Conservation (phyloP, 2,888 invertebrate species). For the Drosophila subquinaria region DNA sequence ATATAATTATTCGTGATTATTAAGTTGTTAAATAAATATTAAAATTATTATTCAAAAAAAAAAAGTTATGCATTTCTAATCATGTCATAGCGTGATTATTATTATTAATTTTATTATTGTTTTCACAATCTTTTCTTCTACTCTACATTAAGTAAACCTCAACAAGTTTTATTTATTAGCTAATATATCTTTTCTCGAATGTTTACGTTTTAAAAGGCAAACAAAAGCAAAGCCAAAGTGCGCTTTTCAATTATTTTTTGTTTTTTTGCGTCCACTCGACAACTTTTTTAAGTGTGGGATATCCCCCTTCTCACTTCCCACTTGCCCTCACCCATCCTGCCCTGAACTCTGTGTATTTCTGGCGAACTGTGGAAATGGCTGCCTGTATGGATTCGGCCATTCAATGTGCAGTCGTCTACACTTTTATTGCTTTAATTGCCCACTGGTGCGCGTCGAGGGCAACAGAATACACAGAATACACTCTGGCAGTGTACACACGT, state of each 20-base stretch:
- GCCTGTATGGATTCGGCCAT: constrained; percentile 53
- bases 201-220: constrained; percentile 44
- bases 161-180: neutral
- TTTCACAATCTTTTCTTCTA: too few relatives aligned
- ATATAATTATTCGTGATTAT: too few relatives aligned
- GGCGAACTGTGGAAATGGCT: constrained; percentile 2
- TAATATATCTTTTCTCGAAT: constrained; percentile 13
- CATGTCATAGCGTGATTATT: too few relatives aligned
- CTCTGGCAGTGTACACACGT: constrained; percentile 63
- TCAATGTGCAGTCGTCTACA: constrained; percentile 70
- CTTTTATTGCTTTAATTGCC: constrained; percentile 80
- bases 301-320: neutral
- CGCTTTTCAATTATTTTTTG: constrained; percentile 72
- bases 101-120: neutral
- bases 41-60: too few relatives aligned
- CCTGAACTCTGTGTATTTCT: constrained; percentile 14
- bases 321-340: too few relatives aligned
- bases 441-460: constrained; percentile 68
- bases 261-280: constrained; percentile 63
- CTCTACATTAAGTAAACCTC: too few relatives aligned
- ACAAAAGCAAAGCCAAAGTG: constrained; percentile 52
- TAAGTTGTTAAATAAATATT: too few relatives aligned
- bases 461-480: constrained; percentile 50
- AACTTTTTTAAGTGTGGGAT: constrained; percentile 47
- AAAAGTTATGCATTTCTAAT: too few relatives aligned